Conservation (phyloP, 2,888 invertebrate genomes). For the Campoletis raptor region DNA sequence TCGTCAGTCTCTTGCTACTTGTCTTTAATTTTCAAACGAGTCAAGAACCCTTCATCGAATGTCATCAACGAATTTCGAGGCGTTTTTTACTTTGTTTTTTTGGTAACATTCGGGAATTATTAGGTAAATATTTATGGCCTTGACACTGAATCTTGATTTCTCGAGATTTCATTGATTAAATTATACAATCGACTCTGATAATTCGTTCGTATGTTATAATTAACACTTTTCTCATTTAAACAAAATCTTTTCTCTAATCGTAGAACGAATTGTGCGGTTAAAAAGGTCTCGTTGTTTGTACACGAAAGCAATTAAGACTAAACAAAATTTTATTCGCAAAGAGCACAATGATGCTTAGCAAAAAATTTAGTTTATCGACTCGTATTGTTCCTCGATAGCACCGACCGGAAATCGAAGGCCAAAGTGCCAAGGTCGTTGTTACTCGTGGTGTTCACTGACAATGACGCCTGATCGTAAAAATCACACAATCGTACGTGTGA, state of each 20-base stretch:
- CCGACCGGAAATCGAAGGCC: constrained; percentile 51
- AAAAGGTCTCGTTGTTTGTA: constrained; percentile 77
- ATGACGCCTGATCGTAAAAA: constrained; percentile 34
- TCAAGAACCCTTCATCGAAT: too few species aligned
- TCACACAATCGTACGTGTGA: neutral
- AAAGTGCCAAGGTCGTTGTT: constrained; percentile 42
- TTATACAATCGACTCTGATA: neutral
- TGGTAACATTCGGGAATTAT: too few species aligned
- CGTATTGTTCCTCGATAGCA: constrained; percentile 7
- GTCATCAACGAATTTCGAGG: too few species aligned
- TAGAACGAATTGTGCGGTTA: constrained; percentile 78
- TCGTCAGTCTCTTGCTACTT: too few species aligned
- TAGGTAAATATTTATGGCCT: too few species aligned
- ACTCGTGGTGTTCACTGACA: neutral
- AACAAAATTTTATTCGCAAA: constrained; percentile 58
- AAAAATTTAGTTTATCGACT: neutral
- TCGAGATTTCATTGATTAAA: neutral
- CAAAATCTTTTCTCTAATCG: constrained; percentile 69
- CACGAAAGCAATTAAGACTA: constrained; percentile 81
- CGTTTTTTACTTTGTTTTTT: too few species aligned
- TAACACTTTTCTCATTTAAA: constrained; percentile 59
- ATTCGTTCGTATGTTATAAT: constrained; percentile 61
- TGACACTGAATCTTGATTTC: neutral
- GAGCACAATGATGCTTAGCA: neutral
- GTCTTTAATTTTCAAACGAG: too few species aligned